Base-by-base conservation (phyloP, 1,140 invertebrate genomes). In the Cydia strobilella region DNA sequence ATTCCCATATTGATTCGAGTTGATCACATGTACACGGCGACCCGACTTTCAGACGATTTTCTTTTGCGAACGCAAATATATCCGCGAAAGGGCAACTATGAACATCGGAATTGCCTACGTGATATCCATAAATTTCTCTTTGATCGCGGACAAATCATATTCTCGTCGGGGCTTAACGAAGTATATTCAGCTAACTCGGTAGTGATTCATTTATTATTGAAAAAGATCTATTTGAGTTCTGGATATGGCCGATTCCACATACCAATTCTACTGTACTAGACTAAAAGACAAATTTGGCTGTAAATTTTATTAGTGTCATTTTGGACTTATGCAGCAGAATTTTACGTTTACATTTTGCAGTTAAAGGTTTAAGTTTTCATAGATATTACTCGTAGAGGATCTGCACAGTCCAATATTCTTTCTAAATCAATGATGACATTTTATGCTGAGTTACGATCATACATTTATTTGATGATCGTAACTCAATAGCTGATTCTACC, bases 141-240 rank as follows among this genome's bases (percentile, higher is more conserved):
- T 69, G 65, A 69, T 69, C 65, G 27, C 65, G 35, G 31, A 25
- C n/a, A 18, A 69, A 69, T 69, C 65, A 69, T 69, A 69, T 69
- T 59, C 65, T 69, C 31, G 65, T 69, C 35, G 20, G 65, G 15
- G 65, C 31, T 39, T 69, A 69, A 69, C 42, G 65, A 69, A 69
- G 65, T 69, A 39, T 69, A 39, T 69, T 42, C 31, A 69, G 65
- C 5, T 69, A 69, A 69, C 65, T 35, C 65, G 27, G 31, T 42
- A 54, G 51, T 18, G 51, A 54, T 54, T 7, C 51, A n/a, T 54
- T 18, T 18, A 23, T 59, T 12, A 18, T 15, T 0, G 48, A 51
- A 51, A 51, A 51, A 51, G 0, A 13, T 45, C 3, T 45, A 45
- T 39, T 39, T 39, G 9, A 39, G 35, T 39, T 9, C 7, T 39